A percentile compares a stretch with the other conserved stretches of the same genome.
Evolutionary conservation across 2,113 vertebrate species (phyloP).

Genomic region (Daphoenositta chrysoptera): DNA sequence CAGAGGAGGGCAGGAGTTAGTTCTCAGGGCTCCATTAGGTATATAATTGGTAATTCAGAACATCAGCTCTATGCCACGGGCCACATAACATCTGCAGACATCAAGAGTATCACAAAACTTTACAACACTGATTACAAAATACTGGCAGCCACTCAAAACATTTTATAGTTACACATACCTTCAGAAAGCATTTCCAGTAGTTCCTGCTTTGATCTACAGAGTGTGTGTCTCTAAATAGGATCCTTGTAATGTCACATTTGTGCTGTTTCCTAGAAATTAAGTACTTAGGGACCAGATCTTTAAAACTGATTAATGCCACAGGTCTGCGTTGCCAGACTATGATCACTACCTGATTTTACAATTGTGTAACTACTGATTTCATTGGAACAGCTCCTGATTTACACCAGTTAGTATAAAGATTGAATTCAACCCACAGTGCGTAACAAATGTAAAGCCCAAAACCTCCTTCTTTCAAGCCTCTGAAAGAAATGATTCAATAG

Average conservation of each 20-base stretch:
- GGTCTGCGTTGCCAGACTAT: neutral
- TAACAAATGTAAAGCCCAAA: neutral
- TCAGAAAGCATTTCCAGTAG: constrained; percentile 70
- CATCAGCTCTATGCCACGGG: constrained; percentile 60
- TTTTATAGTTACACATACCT: constrained; percentile 73
- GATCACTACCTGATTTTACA: constrained; percentile 30
- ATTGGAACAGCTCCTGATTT: neutral
- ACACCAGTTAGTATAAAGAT: neutral
- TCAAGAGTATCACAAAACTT: constrained; percentile 72
- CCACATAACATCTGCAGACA: constrained; percentile 73
- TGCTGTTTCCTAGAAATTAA: constrained; percentile 66
- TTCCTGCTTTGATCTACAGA: constrained; percentile 67
- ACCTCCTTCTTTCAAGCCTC: neutral
- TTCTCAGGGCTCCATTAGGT: constrained; percentile 56
- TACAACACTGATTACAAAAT: constrained; percentile 72
- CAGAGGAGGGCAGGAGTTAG: constrained; percentile 43
- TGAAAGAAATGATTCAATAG: neutral
- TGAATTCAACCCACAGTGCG: neutral
- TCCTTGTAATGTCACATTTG: constrained; percentile 68
- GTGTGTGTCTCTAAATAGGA: constrained; percentile 71
- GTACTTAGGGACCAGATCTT: constrained; percentile 52
- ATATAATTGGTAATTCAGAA: constrained; percentile 73
- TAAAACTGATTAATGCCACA: constrained; percentile 43
- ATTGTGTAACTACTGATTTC: constrained; percentile 30
- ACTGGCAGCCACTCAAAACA: constrained; percentile 70